phyloP scores from a whole-genome alignment of 2,113 vertebrate genomes.

The Erpornis zantholeuca region DNA sequence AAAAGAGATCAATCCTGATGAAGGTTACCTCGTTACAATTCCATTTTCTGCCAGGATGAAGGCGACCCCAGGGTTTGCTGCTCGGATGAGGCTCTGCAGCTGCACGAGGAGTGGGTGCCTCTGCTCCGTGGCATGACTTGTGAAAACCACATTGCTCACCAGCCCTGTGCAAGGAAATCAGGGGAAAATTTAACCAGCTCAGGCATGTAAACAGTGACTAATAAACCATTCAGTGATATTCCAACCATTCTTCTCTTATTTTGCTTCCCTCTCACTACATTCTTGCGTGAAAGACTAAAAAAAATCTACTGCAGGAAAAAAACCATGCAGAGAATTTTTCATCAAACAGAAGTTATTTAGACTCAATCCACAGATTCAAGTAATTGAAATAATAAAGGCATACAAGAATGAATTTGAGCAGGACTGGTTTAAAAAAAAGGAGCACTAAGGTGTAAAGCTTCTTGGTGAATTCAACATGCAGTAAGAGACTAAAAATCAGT shows the following conservation, averaged over 20 bases:
- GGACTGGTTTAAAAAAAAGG: background rate
- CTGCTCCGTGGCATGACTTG: constrained; percentile 82
- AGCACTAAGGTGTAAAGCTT: background rate
- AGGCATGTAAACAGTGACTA: background rate
- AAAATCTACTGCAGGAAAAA: background rate
- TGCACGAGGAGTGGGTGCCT: constrained; percentile 83
- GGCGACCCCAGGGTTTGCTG: constrained; percentile 83
- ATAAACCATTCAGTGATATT: background rate
- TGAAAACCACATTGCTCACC: constrained; percentile 89
- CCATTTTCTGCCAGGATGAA: constrained; percentile 90
- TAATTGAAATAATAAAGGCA: background rate
- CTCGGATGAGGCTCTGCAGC: constrained; percentile 87
- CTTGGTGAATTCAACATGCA: background rate
- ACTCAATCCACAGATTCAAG: background rate
- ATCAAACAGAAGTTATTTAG: background rate
- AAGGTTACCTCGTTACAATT: constrained; percentile 84
- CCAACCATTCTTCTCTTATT: background rate
- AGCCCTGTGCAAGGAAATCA: constrained; percentile 76
- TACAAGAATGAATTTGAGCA: background rate
- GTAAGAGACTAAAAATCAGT: background rate
- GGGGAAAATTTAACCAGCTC: background rate
- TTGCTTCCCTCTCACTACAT: background rate
- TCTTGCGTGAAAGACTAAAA: background rate
- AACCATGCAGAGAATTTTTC: background rate
- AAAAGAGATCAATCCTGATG: background rate